phyloP scores from a whole-genome alignment of 2,797 vertebrate genomes.

The Microtus californicus region DNA sequence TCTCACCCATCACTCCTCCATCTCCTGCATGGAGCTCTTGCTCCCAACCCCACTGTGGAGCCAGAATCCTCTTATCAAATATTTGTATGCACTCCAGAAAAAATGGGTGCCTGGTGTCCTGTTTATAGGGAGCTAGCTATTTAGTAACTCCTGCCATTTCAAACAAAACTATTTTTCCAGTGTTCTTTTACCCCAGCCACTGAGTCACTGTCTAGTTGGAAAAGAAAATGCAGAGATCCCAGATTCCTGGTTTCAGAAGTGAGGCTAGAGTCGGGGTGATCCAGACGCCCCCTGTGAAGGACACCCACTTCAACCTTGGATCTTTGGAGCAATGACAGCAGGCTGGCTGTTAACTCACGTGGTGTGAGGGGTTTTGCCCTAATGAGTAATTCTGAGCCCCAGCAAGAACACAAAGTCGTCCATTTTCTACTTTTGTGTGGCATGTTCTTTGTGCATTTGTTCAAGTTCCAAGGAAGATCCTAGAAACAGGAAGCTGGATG shows the following conservation, averaged over 20 bases:
- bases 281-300: not conserved
- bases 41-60: rapidly evolving
- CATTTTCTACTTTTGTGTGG: not conserved
- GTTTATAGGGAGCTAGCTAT: not conserved
- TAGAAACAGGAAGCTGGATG: not conserved
- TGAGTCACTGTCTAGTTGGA: slow-evolving; percentile 49
- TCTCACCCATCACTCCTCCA: rapidly evolving
- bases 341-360: rapidly evolving
- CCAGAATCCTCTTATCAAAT: not conserved
- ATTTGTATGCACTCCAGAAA: not conserved
- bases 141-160: not conserved
- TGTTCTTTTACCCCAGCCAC: not conserved
- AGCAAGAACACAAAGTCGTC: not conserved
- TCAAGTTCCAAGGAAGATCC: not conserved
- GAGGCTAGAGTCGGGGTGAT: not conserved
- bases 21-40: not conserved
- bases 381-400: slow-evolving; percentile 1
- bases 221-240: slow-evolving; percentile 32
- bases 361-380: not conserved
- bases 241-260: not conserved
- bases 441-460: not conserved
- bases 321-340: too few species aligned
- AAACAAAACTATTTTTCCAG: not conserved
- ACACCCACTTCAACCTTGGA: not conserved
- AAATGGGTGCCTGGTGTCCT: not conserved